Base-by-base conservation (phyloP, 2,113 vertebrate genomes). In the Athene cunicularia region DNA sequence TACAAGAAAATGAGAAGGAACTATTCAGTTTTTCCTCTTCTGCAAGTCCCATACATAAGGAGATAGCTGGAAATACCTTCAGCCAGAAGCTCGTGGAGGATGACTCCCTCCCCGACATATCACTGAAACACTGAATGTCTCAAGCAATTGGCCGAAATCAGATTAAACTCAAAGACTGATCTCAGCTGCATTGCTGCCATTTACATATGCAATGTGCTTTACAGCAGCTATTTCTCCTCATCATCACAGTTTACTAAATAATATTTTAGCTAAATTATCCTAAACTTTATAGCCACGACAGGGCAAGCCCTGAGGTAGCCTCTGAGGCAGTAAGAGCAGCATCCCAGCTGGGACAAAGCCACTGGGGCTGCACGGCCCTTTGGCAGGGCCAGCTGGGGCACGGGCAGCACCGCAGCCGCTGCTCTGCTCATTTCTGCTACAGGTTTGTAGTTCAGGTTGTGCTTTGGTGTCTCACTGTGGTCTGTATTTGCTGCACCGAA, bases 241-340 rank as follows among this genome's bases (percentile, higher is more conserved):
- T 28, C 43, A 52, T 30, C 58, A 73, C 45, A 27, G 8, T 67
- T 85, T 82, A 55, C 15, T 37, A 72, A 72, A 60, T 30, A 72
- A 28, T 24, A 62, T 64, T 62, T 33, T 13, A 80, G 47, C 9
- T 58, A 28, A 52, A 68, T 58, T 13, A 13, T 50, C 35, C 58
- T 82, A 74, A 59, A 49, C 73, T 80, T 72, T 91, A 89, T 86
- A 96, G 28, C 63, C 55, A 27, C 4, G 5, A 90, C 86, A 95
- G 86, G 82, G 47, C 88, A 88, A 62, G 50, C 32, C 37, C 49
- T 8, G 66, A 50, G 13, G 47, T 28, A 82, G 90, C 90, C 93
- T 91, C 81, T 74, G 45, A 64, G 77, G 67, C 55, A 95, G 89
- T 41, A 45, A 88, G 89, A 87, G 94, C 92, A 90, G 75, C 86